These are phyloP conservation scores for Nasonia longicornis DNA, from an alignment of 1,140 invertebrate species.

Conservation along the genomic window DNA sequence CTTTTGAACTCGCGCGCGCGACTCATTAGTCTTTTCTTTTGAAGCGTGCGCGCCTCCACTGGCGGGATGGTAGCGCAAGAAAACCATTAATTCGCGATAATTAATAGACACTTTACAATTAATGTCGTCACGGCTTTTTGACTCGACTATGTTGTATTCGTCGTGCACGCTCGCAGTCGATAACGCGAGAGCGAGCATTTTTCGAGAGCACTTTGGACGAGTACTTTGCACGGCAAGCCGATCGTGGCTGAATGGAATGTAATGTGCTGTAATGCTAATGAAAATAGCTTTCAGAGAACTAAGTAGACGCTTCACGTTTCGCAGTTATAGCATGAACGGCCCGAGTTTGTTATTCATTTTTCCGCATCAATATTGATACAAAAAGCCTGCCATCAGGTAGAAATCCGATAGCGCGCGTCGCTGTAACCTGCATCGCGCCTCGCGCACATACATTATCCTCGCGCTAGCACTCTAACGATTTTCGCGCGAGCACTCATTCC, in stretches of 20 bases:
- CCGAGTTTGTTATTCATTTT: neutral
- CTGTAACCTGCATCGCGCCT: too few relatives aligned
- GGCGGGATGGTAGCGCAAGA: constrained; percentile 11
- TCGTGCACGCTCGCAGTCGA: neutral
- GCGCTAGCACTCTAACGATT: neutral
- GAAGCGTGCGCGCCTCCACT: constrained; percentile 34
- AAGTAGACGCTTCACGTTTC: too few relatives aligned
- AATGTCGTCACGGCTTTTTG: constrained; percentile 25
- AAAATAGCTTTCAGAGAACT: too few relatives aligned
- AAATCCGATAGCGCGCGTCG: neutral
- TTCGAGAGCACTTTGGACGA: neutral
- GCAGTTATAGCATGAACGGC: too few relatives aligned
- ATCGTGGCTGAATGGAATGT: neutral
- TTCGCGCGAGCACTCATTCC: constrained; percentile 1
- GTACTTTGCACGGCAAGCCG: neutral
- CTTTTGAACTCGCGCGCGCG: constrained; percentile 26
- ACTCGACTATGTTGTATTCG: neutral
- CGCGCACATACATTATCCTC: too few relatives aligned
- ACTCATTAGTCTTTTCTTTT: constrained; percentile 53
- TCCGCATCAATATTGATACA: neutral
- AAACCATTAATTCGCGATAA: constrained; percentile 52
- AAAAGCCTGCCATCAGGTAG: neutral
- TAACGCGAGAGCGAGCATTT: neutral
- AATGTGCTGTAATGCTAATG: too few relatives aligned
- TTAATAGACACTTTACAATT: constrained; percentile 48